phyloP scores from a whole-genome alignment of 2,113 vertebrate genomes.

The Aphelocoma coerulescens region DNA sequence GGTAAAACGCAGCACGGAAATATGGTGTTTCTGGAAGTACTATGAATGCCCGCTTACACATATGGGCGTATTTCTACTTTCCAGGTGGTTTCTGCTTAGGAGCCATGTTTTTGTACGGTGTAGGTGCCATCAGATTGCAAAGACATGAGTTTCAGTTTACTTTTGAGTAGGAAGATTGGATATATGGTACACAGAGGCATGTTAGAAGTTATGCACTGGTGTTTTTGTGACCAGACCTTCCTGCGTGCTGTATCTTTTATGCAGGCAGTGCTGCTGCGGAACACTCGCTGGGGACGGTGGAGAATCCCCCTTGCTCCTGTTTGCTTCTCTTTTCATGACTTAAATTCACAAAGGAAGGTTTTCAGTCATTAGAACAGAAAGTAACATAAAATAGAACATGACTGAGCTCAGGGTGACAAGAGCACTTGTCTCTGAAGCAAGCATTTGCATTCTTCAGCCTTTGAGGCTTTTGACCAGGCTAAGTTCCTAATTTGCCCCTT shows the following conservation, averaged over 20 bases:
- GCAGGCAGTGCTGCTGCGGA: neutral
- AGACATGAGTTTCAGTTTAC: neutral
- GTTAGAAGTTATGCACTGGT: neutral
- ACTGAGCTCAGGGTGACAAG: neutral
- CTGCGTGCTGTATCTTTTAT: rapidly evolving
- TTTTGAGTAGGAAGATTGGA: neutral
- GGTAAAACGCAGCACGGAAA: rapidly evolving
- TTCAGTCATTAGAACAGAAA: neutral
- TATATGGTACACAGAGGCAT: neutral
- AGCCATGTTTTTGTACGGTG: neutral
- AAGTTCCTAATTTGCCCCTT: neutral
- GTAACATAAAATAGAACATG: rapidly evolving
- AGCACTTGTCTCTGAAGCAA: neutral
- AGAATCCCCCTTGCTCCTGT: neutral
- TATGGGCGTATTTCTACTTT: neutral
- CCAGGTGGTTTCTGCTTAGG: neutral
- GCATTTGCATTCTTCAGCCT: neutral
- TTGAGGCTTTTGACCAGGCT: neutral
- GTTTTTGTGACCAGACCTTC: neutral
- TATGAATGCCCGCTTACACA: neutral
- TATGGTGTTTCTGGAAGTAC: neutral
- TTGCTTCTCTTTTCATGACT: neutral
- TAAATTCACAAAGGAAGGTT: neutral
- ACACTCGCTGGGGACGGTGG: neutral
- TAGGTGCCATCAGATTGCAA: neutral